Evolutionary conservation across 1,140 invertebrate genomes (phyloP), one percentile per base, ranked within the genome.

Genomic region (Cydia strobilella): DNA sequence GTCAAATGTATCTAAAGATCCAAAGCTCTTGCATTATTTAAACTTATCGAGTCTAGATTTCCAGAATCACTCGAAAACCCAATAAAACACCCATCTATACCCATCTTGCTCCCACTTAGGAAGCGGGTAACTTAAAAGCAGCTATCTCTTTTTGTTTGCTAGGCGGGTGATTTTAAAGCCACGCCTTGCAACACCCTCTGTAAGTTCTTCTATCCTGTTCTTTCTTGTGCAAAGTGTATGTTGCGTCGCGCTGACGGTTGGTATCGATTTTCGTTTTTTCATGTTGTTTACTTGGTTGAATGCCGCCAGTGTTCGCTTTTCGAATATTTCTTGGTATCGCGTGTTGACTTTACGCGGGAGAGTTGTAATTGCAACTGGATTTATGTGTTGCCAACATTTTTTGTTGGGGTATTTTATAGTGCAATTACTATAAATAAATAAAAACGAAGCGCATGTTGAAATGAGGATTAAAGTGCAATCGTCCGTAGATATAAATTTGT

Each of bases 201-300:
- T 72, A 73, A 71, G 75, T 74, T 79, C 76, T 65, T 79, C 77
- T 77, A 63, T 79, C 78, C 76, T 73, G 65, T 77, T 83, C 79
- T 77, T 79, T 75, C 79, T 77, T 81, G 51, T 42, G 45, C 62
- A 73, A 77, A 74, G 77, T 73, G 77, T 65, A 71, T 78, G 69
- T 73, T 72, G 18, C 71, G 27, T 82, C 82, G 81, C 84, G 69
- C 81, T 88, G 83, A 75, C 80, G 76, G 82, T 71, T 65, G 77
- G 77, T 85, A 89, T 89, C 86, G 88, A 89, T 89, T 87, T 84
- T 84, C 83, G 31, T 69, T 69, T 69, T 69, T 69, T 80, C 75
- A 45, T 76, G 77, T 79, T 89, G 87, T 89, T 89, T 89, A 89
- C 87, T 79, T 83, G 83, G 76, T 76, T 80, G 83, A 88, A 87